Base-by-base conservation (phyloP, 2,797 vertebrate genomes). In the Syncerus caffer region DNA sequence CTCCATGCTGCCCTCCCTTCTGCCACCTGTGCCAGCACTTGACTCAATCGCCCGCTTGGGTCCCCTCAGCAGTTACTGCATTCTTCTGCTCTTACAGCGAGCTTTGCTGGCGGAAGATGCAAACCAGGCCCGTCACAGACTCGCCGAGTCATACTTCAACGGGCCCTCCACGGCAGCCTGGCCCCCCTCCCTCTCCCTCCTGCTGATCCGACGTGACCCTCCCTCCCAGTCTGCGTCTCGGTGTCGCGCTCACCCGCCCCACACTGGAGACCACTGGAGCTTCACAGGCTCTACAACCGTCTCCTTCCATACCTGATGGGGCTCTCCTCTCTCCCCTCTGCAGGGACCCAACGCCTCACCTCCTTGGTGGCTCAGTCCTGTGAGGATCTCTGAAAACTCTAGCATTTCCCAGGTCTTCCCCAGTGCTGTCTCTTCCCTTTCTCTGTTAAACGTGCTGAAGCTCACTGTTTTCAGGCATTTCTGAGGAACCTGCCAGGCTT, bases 181-280 rank as follows among this genome's bases (percentile, higher is more conserved):
- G 86, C 29, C 17, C 11, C 27, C 45, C 25, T 47, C 38, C 16
- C 8, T 7, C 53, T 13, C 15, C 6, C 50, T 29, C 38, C 1
- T 34, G 34, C 34, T 34, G 34, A 34, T 34, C 34, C 34, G 34
- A 34, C 34, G 34, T 34, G 34, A 34, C 34, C 34, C 53, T 13
- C 15, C 6, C 50, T 29, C 38, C 1, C 0, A 0, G 6, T 34
- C 87, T 47, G 21, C 0, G 0, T 3, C 5, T 31, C 58, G 19
- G 13, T 3, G 9, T 2, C 1, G 13, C 12, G 31, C 51, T 51
- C 23, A 7, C 29, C 45, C 27, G 15, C 27, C 19, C 51, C 15
- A 5, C 90, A 31, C 34, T 15, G 71, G 58, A 19, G 29, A 21
- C 51, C 12, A 6, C 60, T 0, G 14, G 64, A 27, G 6, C 4